A percentile compares a stretch with the other conserved stretches of the same genome.
Evolutionary conservation across 1,140 invertebrate genomes (phyloP).

Genomic region (Drosophila equinoxialis): DNA sequence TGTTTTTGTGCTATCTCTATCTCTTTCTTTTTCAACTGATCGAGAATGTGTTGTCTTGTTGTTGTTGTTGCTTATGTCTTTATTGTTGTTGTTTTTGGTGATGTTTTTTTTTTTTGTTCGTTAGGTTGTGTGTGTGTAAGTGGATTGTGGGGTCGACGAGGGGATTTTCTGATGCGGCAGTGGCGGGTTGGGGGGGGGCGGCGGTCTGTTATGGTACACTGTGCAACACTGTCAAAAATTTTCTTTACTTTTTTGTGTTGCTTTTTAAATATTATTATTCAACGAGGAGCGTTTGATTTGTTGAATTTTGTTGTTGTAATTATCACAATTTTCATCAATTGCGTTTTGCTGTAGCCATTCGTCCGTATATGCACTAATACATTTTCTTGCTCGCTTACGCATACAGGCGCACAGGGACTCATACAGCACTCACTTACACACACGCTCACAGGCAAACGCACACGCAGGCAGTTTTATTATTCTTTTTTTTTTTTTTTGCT

Average conservation of each 20-base stretch:
- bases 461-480: slow-evolving; percentile 59
- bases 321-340: slow-evolving; percentile 68
- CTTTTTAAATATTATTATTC: slow-evolving; percentile 62
- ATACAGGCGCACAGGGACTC: slow-evolving; percentile 11
- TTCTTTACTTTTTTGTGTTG: no score
- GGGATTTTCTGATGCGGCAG: slow-evolving; percentile 15
- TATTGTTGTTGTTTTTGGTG: slow-evolving; percentile 9
- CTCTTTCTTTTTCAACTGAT: slow-evolving; percentile 11
- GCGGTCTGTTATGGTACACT: slow-evolving; percentile 31
- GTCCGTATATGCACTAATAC: slow-evolving; percentile 53
- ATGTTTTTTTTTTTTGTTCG: neutral
- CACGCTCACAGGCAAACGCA: slow-evolving; percentile 34
- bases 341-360: slow-evolving; percentile 53
- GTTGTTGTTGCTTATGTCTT: neutral
- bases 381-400: slow-evolving; percentile 40
- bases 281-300: slow-evolving; percentile 42
- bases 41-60: neutral
- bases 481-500: slow-evolving; percentile 47
- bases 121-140: neutral
- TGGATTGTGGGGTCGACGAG: neutral
- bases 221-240: slow-evolving; percentile 41
- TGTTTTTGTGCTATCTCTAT: slow-evolving; percentile 14
- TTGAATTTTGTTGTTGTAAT: slow-evolving; percentile 51
- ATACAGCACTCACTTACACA: slow-evolving; percentile 16
- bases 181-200: neutral